A percentile compares a stretch with the other conserved stretches of the same genome.
These are phyloP conservation scores for Drosophila tsacasi DNA, from an alignment of 1,140 invertebrate species.

Conservation along the genomic window DNA sequence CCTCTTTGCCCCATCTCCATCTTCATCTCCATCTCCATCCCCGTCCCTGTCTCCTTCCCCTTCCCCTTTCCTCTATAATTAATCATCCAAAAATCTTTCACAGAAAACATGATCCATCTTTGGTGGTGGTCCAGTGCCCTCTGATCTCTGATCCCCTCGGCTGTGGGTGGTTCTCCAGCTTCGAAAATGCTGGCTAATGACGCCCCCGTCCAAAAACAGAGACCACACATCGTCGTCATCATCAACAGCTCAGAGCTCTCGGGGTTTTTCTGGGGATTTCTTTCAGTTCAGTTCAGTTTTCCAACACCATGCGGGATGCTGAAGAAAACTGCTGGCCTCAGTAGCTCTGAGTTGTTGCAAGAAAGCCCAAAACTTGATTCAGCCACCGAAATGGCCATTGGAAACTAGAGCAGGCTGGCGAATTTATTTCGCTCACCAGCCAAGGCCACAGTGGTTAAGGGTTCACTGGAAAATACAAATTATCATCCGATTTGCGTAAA, in stretches of 20 bases:
- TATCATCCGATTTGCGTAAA: no score
- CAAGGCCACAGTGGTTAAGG: not conserved
- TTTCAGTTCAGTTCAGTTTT: not conserved
- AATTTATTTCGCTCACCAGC: conserved; percentile 6
- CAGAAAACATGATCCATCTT: conserved; percentile 3
- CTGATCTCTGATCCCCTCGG: conserved; percentile 12
- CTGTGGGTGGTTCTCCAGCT: conserved; percentile 40
- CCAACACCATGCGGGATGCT: conserved; percentile 5
- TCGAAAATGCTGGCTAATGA: conserved; percentile 24
- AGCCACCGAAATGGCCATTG: conserved; percentile 1
- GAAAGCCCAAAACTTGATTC: conserved; percentile 5
- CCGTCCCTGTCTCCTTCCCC: not conserved
- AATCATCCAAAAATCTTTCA: conserved; percentile 26
- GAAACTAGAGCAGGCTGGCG: conserved; percentile 30
- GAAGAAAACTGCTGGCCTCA: not conserved
- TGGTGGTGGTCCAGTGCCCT: conserved; percentile 48
- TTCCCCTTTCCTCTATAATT: conserved; percentile 1
- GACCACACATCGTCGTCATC: conserved; percentile 22
- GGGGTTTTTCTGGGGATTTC: conserved; percentile 15
- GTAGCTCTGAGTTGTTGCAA: not conserved
- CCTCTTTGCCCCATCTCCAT: conserved; percentile 1
- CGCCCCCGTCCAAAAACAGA: not conserved
- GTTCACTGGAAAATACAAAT: not conserved
- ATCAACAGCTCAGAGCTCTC: not conserved
- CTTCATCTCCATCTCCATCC: not conserved